phyloP scores from a whole-genome alignment of 2,113 vertebrate genomes.

The Coreoperca whiteheadi region DNA sequence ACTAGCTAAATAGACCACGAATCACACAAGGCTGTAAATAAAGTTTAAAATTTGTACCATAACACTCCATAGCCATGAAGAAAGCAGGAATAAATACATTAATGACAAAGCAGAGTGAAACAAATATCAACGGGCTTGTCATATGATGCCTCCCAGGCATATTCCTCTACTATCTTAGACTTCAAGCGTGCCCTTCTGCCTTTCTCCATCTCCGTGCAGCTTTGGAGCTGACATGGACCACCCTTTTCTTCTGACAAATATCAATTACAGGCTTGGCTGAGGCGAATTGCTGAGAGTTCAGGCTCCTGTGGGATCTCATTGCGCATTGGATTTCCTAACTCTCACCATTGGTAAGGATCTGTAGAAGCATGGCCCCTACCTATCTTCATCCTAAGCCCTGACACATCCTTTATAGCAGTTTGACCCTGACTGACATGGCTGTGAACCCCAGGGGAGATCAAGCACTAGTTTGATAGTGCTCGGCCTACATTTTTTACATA shows the following conservation, averaged over 20 bases:
- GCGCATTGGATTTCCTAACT: slow-evolving; percentile 67
- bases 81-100: slow-evolving; percentile 3
- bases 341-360: slow-evolving; percentile 57
- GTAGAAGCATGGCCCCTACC: slow-evolving; percentile 35
- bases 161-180: neutral
- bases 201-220: slow-evolving; percentile 29
- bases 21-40: neutral
- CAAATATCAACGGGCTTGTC: neutral
- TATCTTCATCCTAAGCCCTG: slow-evolving; percentile 61
- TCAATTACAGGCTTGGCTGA: slow-evolving; percentile 73
- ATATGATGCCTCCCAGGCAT: neutral
- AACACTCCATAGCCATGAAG: neutral
- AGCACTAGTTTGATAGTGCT: slow-evolving; percentile 17
- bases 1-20: too few relatives aligned
- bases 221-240: slow-evolving; percentile 55
- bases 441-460: slow-evolving; percentile 46
- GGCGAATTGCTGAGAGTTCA: slow-evolving; percentile 47
- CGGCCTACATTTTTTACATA: slow-evolving; percentile 35
- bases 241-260: slow-evolving; percentile 70
- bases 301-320: slow-evolving; percentile 66
- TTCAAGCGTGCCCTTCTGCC: slow-evolving; percentile 20
- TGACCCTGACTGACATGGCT: slow-evolving; percentile 67
- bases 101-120: neutral
- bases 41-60: neutral
- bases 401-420: slow-evolving; percentile 63